These are phyloP conservation scores for Chlorodrepanis virens DNA, from an alignment of 2,113 vertebrate genomes.

Conservation along the genomic window DNA sequence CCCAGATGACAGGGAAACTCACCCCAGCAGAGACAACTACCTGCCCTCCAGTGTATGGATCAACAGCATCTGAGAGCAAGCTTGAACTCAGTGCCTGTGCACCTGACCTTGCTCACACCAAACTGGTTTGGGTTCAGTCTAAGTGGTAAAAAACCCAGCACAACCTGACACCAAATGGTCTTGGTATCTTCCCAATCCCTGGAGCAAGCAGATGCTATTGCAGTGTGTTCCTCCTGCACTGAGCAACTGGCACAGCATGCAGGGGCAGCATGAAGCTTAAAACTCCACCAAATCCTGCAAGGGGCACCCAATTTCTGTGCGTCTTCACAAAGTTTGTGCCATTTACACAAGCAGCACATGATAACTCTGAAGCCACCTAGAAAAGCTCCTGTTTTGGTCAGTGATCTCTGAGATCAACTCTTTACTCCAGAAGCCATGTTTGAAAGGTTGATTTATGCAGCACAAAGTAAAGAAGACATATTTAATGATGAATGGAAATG, in stretches of 20 bases:
- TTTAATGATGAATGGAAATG: conserved; percentile 67
- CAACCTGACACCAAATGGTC: background rate
- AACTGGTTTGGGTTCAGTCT: background rate
- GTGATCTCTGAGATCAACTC: background rate
- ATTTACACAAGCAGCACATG: background rate
- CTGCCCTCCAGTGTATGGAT: background rate
- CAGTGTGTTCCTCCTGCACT: background rate
- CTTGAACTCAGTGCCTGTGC: background rate
- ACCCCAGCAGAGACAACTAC: background rate
- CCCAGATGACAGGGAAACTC: background rate
- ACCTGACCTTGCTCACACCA: background rate
- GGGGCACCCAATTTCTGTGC: background rate
- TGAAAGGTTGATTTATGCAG: conserved; percentile 69
- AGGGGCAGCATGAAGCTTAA: background rate
- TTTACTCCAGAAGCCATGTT: background rate
- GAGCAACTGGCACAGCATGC: rapidly evolving
- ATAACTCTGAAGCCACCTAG: background rate
- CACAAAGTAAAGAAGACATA: conserved; percentile 56
- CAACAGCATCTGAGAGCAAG: background rate
- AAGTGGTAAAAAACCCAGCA: background rate
- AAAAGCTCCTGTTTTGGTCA: background rate
- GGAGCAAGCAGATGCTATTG: background rate
- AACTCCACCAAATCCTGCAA: background rate
- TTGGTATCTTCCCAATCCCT: background rate
- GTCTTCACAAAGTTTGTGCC: background rate